Base-by-base conservation (phyloP, 2,113 vertebrate genomes). In the Puntigrus tetrazona region DNA sequence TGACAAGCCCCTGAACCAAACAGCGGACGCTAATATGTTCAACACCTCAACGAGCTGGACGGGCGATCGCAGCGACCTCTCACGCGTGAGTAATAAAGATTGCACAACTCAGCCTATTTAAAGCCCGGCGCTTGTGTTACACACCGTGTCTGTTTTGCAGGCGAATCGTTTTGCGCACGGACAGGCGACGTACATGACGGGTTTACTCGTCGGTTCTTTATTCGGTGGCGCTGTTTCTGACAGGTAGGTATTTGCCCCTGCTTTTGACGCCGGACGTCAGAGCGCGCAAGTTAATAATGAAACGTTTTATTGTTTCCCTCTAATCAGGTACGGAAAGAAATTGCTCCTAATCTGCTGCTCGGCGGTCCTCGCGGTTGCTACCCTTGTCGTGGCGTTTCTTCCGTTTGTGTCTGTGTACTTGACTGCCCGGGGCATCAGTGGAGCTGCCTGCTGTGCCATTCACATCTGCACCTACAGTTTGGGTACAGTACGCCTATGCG, bases 121-220 rank as follows among this genome's bases (percentile, higher is more conserved):
- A 45, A 63, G 59, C 59, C 25, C 4, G 45, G 9, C 57, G 47
- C 76, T 18, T 57, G 36, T 27, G 45, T 57, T 18, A 18, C 27
- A 31, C 2, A 10, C 11, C 85, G 57, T 82, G 7, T 88, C 38
- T 87, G n/a, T 83, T 87, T 79, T 43, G 78, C 87, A 6, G 63
- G 29, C 69, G 22, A 47, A 47, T 75, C 81, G 61, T 27, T 73
- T 93, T 86, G 81, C 91, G 0, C 91, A 91, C 9, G 88, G 92
- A 65, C 93, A 92, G 87, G 90, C 87, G 1, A 55, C 89, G 67
- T 94, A 77, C 88, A 92, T 92, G 92, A 87, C 81, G 0, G 93
- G 93, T 1, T 87, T 92, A 36, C 90, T 95, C 70, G 82, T 94
- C 41, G 93, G 93, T 3, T 93, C 93, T 25, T 86, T 93, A 84